phyloP scores from a whole-genome alignment of 1,140 invertebrate species.

The Ostrea denselamellosa region DNA sequence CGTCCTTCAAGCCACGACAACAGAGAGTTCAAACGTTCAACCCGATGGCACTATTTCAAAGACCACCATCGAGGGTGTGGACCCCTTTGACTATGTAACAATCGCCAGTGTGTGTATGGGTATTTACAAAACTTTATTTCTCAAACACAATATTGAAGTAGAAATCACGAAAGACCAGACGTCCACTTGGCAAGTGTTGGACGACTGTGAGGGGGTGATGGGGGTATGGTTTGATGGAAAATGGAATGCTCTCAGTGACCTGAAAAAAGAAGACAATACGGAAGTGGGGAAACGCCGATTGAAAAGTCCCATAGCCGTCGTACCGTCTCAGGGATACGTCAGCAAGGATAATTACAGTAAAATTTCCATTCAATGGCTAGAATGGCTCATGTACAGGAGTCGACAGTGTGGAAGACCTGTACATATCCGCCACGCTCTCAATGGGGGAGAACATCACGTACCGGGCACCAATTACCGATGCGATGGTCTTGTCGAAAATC shows the following conservation, averaged over 20 bases:
- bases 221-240: slow-evolving; percentile 41
- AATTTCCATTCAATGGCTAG: slow-evolving; percentile 53
- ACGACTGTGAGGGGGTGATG: slow-evolving; percentile 11
- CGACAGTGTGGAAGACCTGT: slow-evolving; percentile 11
- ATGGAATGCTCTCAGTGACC: slow-evolving; percentile 45
- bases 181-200: slow-evolving; percentile 2
- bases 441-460: slow-evolving; percentile 42
- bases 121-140: slow-evolving; percentile 49
- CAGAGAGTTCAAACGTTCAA: slow-evolving; percentile 32
- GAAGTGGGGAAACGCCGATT: slow-evolving; percentile 41
- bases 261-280: slow-evolving; percentile 42
- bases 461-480: slow-evolving; percentile 44
- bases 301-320: slow-evolving; percentile 44
- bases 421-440: slow-evolving; percentile 51
- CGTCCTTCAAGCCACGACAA: slow-evolving; percentile 41
- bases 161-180: slow-evolving; percentile 36
- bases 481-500: slow-evolving; percentile 50
- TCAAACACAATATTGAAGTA: slow-evolving; percentile 38
- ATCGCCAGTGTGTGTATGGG: slow-evolving; percentile 49
- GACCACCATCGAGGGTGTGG: slow-evolving; percentile 19
- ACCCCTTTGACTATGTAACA: slow-evolving; percentile 46
- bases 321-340: slow-evolving; percentile 48
- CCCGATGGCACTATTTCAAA: slow-evolving; percentile 35
- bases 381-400: slow-evolving; percentile 40
- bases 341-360: slow-evolving; percentile 43